Conservation (phyloP, 64 coral and sea anemone species). For the Hydrozoanthus tunicans region DNA sequence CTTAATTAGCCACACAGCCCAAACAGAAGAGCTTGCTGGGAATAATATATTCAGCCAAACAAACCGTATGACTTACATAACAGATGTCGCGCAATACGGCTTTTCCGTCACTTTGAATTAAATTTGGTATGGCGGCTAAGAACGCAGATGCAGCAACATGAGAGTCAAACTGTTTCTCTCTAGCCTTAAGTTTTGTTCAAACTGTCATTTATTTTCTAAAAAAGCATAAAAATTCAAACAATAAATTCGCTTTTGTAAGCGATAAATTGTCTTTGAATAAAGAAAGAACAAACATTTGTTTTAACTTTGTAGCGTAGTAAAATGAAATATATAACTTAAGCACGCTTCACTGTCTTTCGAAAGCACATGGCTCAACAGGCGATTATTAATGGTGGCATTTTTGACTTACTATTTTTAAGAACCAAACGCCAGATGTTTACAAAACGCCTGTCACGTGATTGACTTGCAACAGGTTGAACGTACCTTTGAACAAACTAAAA, state of each 20-base stretch:
- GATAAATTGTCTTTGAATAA: background rate
- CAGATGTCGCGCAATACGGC: background rate
- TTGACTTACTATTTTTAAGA: background rate
- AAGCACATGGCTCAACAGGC: background rate
- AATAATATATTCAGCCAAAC: too few relatives aligned
- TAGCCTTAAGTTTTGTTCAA: background rate
- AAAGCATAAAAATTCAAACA: background rate
- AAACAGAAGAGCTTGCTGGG: too few relatives aligned
- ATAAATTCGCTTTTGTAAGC: background rate
- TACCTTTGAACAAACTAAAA: conserved; percentile 8
- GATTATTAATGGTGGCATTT: background rate
- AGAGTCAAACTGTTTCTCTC: too few relatives aligned
- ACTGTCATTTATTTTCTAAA: background rate
- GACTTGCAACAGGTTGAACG: conserved; percentile 13
- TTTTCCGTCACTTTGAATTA: background rate
- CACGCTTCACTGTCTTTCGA: background rate
- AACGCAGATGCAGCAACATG: background rate
- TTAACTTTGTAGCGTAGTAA: background rate
- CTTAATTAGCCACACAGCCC: too few relatives aligned
- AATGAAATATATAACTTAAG: background rate
- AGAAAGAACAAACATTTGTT: background rate
- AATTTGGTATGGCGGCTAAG: background rate
- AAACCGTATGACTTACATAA: too few relatives aligned
- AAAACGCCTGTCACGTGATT: conserved; percentile 22
- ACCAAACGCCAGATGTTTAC: background rate